Conservation (phyloP, 1,140 invertebrate species). For the Saccostrea glomerata region DNA sequence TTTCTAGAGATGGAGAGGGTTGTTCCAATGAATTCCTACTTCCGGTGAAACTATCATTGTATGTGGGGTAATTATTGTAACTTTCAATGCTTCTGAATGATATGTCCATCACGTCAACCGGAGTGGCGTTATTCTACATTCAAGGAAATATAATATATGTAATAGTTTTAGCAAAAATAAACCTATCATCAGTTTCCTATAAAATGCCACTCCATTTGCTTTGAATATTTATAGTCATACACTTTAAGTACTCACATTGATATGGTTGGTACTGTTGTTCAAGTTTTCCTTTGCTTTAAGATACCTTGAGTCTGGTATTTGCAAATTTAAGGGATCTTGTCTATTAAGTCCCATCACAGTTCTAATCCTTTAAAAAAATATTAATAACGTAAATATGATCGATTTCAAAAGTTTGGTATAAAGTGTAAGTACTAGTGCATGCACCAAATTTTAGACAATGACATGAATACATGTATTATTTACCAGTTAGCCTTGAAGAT, state of each 20-base stretch:
- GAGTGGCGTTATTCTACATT: neutral
- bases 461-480: neutral
- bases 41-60: neutral
- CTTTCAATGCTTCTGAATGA: neutral
- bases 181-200: too few relatives aligned
- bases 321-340: neutral
- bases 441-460: neutral
- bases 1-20: neutral
- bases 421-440: neutral
- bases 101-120: neutral
- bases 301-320: neutral
- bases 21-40: neutral
- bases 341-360: neutral
- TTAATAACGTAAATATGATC: neutral
- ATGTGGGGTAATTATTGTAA: neutral
- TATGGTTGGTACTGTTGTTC: neutral
- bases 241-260: neutral
- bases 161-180: too few relatives aligned
- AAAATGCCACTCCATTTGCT: too few relatives aligned
- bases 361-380: neutral
- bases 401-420: neutral
- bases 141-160: neutral
- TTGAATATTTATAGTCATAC: too few relatives aligned
- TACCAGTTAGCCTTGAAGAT: constrained; percentile 51
- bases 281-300: neutral